These are phyloP conservation scores for Psittacula cyanocephala DNA, from an alignment of 2,113 vertebrate genomes.

Conservation along the genomic window DNA sequence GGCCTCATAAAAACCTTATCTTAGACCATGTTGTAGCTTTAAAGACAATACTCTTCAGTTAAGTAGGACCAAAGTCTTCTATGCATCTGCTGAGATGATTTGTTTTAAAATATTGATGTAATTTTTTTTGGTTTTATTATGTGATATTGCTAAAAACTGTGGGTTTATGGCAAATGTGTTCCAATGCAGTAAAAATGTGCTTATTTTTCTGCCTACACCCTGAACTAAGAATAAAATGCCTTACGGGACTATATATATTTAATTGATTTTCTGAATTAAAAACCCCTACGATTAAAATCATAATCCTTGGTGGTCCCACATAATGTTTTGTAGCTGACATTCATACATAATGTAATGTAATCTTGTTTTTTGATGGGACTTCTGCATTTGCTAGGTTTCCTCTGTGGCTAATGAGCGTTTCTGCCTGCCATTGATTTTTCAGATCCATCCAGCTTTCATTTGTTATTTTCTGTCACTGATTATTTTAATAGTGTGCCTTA, in stretches of 20 bases:
- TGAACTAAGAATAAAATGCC: constrained; percentile 57
- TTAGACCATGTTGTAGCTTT: neutral
- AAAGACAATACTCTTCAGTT: neutral
- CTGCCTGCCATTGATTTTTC: neutral
- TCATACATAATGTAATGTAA: neutral
- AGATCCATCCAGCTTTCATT: neutral
- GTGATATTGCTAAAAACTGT: constrained; percentile 42
- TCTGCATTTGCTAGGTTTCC: neutral
- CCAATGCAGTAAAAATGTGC: constrained; percentile 55
- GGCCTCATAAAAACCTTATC: neutral
- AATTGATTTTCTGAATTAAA: constrained; percentile 56
- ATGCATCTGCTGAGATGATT: neutral
- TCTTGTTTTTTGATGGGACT: neutral
- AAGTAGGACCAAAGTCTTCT: neutral
- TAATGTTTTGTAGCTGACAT: neutral
- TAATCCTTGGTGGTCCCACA: constrained; percentile 31
- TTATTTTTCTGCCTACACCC: constrained; percentile 38
- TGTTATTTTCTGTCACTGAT: neutral
- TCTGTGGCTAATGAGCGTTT: neutral
- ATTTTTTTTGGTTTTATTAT: constrained; percentile 60
- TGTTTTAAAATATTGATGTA: constrained; percentile 32
- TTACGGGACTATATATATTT: constrained; percentile 21
- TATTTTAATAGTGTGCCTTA: constrained; percentile 6
- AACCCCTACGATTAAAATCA: neutral
- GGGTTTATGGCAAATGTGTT: constrained; percentile 59